Percentiles rank a stretch among this genome's conserved stretches.
Conservation (phyloP, 2,797 vertebrate species). For the Gobionotothen gibberifrons region DNA sequence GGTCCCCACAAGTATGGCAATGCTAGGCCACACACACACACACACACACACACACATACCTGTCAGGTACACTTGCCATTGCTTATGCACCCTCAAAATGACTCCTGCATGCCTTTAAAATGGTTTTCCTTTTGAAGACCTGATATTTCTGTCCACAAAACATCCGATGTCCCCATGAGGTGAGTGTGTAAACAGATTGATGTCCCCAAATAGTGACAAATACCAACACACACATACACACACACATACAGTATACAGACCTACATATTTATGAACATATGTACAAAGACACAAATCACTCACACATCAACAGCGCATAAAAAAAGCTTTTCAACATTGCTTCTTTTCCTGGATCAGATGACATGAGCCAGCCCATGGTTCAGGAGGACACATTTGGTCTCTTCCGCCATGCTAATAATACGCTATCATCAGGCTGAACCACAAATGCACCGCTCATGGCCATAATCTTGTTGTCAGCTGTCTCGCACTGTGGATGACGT, state of each 20-base stretch:
- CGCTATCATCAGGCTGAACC: slow-evolving; percentile 60
- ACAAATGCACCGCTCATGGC: slow-evolving; percentile 63
- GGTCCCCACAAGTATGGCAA: too few species aligned
- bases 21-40: too few species aligned
- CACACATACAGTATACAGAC: slow-evolving; percentile 8
- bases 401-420: slow-evolving; percentile 62
- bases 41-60: too few species aligned
- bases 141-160: too few species aligned
- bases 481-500: slow-evolving; percentile 63
- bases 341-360: slow-evolving; percentile 40
- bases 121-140: too few species aligned
- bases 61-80: too few species aligned
- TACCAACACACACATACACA: background rate
- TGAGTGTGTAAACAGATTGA: too few species aligned
- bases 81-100: too few species aligned
- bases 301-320: slow-evolving; percentile 21
- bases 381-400: slow-evolving; percentile 59
- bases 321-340: slow-evolving; percentile 38
- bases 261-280: slow-evolving; percentile 8
- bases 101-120: too few species aligned
- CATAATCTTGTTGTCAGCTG: slow-evolving; percentile 75
- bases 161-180: too few species aligned
- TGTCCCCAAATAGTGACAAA: too few species aligned
- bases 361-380: slow-evolving; percentile 42
- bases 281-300: slow-evolving; percentile 36